These are phyloP conservation scores for Prolemur simus DNA, from an alignment of 2,113 vertebrate species.

Conservation along the genomic window DNA sequence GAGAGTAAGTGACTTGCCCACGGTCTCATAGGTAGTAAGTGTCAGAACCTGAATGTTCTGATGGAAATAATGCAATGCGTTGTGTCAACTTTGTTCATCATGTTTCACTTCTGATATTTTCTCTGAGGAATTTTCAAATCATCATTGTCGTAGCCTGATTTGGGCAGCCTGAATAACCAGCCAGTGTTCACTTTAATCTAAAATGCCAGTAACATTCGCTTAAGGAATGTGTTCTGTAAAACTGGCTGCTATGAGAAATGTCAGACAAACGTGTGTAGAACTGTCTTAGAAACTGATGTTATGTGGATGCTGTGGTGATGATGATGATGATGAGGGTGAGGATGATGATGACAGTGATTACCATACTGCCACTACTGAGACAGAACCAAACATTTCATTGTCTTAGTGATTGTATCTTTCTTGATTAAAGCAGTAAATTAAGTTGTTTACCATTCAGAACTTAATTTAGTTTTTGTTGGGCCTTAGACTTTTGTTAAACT, in stretches of 20 bases:
- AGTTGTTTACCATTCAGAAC: background rate
- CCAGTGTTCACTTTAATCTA: background rate
- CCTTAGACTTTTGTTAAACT: background rate
- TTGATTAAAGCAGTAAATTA: background rate
- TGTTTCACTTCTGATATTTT: background rate
- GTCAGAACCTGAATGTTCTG: background rate
- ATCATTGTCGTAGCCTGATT: background rate
- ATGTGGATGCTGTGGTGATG: background rate
- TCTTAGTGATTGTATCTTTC: background rate
- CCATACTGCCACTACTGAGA: too few species aligned
- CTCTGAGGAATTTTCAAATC: background rate
- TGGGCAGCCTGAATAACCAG: background rate
- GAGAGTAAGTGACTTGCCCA: background rate
- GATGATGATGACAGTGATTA: background rate
- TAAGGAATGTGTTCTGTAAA: background rate
- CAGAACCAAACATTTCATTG: background rate
- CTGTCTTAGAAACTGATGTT: background rate
- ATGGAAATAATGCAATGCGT: background rate
- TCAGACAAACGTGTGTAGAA: background rate
- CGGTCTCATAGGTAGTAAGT: background rate
- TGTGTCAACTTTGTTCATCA: background rate
- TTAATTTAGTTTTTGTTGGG: background rate
- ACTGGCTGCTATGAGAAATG: background rate
- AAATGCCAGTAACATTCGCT: background rate
- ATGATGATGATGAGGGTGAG: too few species aligned